phyloP scores from a whole-genome alignment of 2,113 vertebrate genomes.

The Oceanodroma tethys region DNA sequence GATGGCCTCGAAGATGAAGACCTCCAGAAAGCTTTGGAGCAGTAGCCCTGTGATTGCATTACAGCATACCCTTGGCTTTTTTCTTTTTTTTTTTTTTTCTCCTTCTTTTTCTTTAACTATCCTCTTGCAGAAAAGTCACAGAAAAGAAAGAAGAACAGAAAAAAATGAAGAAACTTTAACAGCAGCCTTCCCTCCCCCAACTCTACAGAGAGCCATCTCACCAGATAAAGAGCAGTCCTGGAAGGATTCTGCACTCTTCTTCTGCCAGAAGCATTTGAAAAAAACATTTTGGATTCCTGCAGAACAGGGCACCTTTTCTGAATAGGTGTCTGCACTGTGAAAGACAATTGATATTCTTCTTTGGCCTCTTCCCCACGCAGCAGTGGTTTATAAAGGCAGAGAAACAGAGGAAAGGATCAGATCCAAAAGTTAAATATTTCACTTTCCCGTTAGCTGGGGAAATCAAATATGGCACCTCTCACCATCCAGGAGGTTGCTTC shows the following conservation, averaged over 20 bases:
- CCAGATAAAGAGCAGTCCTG: neutral
- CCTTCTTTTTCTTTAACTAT: neutral
- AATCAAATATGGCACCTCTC: constrained; percentile 3
- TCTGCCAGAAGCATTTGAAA: constrained; percentile 20
- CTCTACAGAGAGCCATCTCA: neutral
- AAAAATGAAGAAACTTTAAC: neutral
- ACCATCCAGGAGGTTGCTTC: neutral
- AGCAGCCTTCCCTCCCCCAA: neutral
- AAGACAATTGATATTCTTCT: constrained; percentile 37
- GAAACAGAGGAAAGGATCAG: neutral
- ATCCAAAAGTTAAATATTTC: neutral
- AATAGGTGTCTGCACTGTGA: neutral
- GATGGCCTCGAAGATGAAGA: neutral
- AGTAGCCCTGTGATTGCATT: neutral
- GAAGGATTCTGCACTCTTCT: neutral
- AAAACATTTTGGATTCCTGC: neutral
- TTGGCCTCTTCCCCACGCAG: neutral
- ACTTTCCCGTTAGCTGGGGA: neutral
- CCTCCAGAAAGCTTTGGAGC: constrained; percentile 16
- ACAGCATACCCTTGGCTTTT: neutral
- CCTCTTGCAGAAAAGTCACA: neutral
- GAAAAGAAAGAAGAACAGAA: neutral
- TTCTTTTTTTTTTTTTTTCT: neutral
- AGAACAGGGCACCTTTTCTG: neutral
- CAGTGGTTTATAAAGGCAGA: neutral